Conservation (phyloP, 2,797 vertebrate genomes). For the Eulemur albifrons region DNA sequence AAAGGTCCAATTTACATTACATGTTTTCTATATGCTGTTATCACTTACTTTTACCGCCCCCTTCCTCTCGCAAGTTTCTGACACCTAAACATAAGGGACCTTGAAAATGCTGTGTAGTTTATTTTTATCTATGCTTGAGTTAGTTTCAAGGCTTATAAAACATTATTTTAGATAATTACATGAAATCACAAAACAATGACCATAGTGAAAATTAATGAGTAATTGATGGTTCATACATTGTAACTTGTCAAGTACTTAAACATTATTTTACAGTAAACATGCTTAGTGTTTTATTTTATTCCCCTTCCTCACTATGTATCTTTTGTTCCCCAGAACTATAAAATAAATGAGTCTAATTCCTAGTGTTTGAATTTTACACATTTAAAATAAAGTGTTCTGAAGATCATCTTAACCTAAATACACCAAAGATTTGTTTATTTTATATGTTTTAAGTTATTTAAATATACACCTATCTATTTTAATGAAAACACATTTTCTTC, state of each 20-base stretch:
- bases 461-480: not conserved
- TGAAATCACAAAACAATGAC: slow-evolving; percentile 36
- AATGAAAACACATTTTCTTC: not conserved
- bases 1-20: not conserved
- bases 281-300: not conserved
- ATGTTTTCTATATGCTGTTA: not conserved
- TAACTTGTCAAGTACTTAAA: not conserved
- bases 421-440: not conserved
- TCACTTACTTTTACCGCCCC: not conserved
- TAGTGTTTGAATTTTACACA: not conserved
- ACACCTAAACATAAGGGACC: not conserved
- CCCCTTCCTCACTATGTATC: too few species aligned
- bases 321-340: not conserved
- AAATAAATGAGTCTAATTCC: not conserved
- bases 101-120: not conserved
- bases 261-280: not conserved
- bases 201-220: slow-evolving; percentile 17
- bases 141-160: slow-evolving; percentile 15
- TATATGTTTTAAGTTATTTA: not conserved
- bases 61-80: not conserved
- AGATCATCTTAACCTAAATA: slow-evolving; percentile 27
- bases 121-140: not conserved
- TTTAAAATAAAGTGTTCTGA: not conserved
- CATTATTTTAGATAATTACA: slow-evolving; percentile 39
- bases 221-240: not conserved